Conservation (phyloP, 2,797 vertebrate species). For the Carapus acus region DNA sequence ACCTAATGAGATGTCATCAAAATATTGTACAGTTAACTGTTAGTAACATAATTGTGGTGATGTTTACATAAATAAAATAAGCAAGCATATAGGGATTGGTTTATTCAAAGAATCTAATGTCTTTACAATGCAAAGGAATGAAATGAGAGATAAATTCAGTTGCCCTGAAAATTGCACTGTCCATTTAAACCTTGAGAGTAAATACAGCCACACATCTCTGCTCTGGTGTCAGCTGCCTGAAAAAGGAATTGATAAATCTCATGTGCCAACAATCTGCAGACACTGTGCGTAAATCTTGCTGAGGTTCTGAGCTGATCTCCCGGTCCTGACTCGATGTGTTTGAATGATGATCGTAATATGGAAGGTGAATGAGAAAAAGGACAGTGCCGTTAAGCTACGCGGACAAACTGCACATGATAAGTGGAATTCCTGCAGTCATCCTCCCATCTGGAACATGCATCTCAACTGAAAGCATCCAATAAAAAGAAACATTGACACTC, state of each 20-base stretch:
- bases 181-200: constrained; percentile 44
- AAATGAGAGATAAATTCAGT: constrained; percentile 60
- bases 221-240: constrained; percentile 26
- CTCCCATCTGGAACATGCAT: constrained; percentile 50
- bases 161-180: constrained; percentile 28
- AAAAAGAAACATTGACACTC: constrained; percentile 37
- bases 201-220: constrained; percentile 29
- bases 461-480: constrained; percentile 29
- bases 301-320: neutral
- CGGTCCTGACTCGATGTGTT: neutral
- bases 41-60: constrained; percentile 10
- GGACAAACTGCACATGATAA: constrained; percentile 13
- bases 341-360: constrained; percentile 5
- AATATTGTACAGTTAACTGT: constrained; percentile 18
- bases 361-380: constrained; percentile 5
- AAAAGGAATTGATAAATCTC: constrained; percentile 3
- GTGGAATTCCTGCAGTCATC: constrained; percentile 11
- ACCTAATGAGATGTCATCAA: constrained; percentile 23
- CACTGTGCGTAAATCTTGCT: neutral
- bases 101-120: constrained; percentile 63
- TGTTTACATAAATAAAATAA: constrained; percentile 34
- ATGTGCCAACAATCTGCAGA: neutral
- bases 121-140: constrained; percentile 43
- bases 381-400: constrained; percentile 7
- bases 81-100: constrained; percentile 41